Base-by-base conservation (phyloP, 2,888 invertebrate species). In the Marronus borbonicus region DNA sequence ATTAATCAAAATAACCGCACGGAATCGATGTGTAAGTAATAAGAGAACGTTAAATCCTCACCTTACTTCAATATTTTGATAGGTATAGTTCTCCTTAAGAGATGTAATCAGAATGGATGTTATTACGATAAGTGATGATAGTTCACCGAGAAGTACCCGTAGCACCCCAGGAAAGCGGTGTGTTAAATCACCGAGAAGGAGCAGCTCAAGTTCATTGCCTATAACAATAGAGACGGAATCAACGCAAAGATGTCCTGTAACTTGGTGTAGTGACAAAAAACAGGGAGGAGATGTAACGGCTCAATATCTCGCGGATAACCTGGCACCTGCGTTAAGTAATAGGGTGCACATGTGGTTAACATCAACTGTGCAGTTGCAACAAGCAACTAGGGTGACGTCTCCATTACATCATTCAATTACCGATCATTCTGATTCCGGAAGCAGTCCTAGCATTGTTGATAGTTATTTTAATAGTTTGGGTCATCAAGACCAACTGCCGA, bases 161-260 rank as follows among this genome's bases (percentile, higher is more conserved):
- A 28, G 60, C 14, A n/a, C 68, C 14, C 58, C 44, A 31, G 31
- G 24, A 1, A 20, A 3, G 3, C 12, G 10, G n/a, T 12, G 8
- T 49, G 12, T 14, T 28, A 5, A 24, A 49, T 28, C 20, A 28
- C 12, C 49, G 8, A 44, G 60, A 36, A 39, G 50, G n/a, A 52
- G 12, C 50, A 62, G 62, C 36, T 60, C 39, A 12, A 44, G 39
- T 14, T 69, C 69, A 0, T 65, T 66, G 24, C 36, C 77, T 8
- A 58, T 58, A 58, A 77, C 79, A 1, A 31, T 80, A 12, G 79
- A 76, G 20, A 79, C 81, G 2, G 52, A 70, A 12, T 75, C 80
- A n/a, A 79, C 81, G n/a, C 78, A 80, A 28, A 52, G 78, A 17
- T 76, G 74, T 44, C 79, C 77, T 3, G 79, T 79, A 20, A 76